These are phyloP conservation scores for Drymonia ruficornis DNA, from an alignment of 2,888 invertebrate species.

Conservation along the genomic window DNA sequence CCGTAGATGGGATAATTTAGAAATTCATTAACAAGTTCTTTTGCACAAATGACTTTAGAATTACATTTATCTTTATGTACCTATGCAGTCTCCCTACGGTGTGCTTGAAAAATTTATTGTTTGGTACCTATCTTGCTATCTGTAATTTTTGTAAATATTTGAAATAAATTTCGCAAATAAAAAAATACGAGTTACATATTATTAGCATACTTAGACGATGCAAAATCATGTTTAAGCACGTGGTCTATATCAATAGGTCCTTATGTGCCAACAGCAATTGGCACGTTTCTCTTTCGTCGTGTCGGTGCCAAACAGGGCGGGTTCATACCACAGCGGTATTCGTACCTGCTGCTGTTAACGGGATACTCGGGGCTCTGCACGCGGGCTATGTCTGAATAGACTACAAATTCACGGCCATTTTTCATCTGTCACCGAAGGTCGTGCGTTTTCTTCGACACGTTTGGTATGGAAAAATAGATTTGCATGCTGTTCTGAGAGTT, in stretches of 20 bases:
- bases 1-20: too few species aligned
- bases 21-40: too few species aligned
- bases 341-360: neutral
- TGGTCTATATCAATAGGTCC: neutral
- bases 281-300: constrained; percentile 3
- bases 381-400: neutral
- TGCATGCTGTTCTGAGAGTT: neutral
- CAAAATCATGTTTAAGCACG: neutral
- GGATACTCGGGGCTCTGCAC: too few species aligned
- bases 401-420: neutral
- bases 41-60: too few species aligned
- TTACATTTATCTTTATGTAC: too few species aligned
- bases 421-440: constrained; percentile 3
- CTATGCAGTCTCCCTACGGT: too few species aligned
- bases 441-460: neutral
- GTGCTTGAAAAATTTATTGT: too few species aligned
- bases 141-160: neutral
- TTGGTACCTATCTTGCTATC: too few species aligned
- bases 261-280: constrained; percentile 2
- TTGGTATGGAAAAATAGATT: constrained; percentile 1
- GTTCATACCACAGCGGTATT: neutral
- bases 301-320: neutral
- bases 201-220: neutral
- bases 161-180: neutral
- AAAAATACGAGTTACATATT: neutral